A percentile compares a stretch with the other conserved stretches of the same genome.
These are phyloP conservation scores for Neotoxoptera formosana DNA, from an alignment of 1,140 invertebrate species.

Conservation along the genomic window DNA sequence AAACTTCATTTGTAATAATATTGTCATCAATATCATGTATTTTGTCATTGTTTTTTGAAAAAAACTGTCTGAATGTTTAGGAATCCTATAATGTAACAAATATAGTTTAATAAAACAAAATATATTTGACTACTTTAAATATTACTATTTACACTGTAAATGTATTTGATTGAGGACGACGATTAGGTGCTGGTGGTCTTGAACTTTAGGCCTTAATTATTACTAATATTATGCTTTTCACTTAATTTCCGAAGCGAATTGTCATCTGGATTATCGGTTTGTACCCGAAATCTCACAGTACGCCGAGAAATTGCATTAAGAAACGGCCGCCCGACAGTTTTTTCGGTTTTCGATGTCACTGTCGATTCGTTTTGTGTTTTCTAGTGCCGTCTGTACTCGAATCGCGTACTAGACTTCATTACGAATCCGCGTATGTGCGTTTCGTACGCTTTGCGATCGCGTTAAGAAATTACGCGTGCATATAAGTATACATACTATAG, in stretches of 20 bases:
- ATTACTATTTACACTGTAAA: constrained; percentile 7
- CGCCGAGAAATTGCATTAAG: too few relatives aligned
- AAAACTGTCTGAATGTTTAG: constrained; percentile 43
- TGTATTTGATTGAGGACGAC: constrained; percentile 40
- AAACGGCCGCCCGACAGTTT: too few relatives aligned
- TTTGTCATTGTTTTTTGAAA: constrained; percentile 35
- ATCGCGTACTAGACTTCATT: too few relatives aligned
- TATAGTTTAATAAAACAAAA: background rate
- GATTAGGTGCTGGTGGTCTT: constrained; percentile 46
- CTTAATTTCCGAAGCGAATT: constrained; percentile 62
- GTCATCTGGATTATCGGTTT: constrained; percentile 66
- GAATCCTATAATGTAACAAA: constrained; percentile 6
- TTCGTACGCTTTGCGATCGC: too few relatives aligned
- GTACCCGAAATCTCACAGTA: too few relatives aligned
- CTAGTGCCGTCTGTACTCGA: too few relatives aligned
- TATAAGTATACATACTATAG: too few relatives aligned
- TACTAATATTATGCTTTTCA: constrained; percentile 28
- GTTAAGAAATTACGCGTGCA: too few relatives aligned
- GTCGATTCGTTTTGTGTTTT: too few relatives aligned
- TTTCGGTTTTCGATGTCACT: too few relatives aligned
- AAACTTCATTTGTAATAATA: constrained; percentile 45
- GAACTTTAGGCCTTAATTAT: constrained; percentile 47
- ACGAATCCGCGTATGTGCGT: too few relatives aligned
- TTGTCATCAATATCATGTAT: constrained; percentile 52
- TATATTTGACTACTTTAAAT: background rate